phyloP scores from a whole-genome alignment of 2,888 invertebrate genomes.

The Phengaris alcon region DNA sequence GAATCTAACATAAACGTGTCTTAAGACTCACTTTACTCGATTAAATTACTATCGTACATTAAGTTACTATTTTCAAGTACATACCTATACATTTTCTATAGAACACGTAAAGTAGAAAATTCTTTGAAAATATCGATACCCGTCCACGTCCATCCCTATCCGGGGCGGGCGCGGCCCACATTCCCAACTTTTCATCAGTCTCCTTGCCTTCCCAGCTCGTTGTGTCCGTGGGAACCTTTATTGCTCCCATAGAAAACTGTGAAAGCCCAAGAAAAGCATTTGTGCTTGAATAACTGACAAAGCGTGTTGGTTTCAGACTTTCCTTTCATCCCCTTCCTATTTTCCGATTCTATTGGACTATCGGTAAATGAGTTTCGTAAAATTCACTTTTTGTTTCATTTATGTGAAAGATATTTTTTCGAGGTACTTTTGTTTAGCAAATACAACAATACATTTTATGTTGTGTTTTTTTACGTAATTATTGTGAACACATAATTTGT shows the following conservation, averaged over 20 bases:
- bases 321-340: slow-evolving; percentile 62
- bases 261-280: slow-evolving; percentile 78
- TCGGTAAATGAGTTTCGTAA: slow-evolving; percentile 74
- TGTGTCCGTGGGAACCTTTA: slow-evolving; percentile 78
- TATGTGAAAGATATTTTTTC: slow-evolving; percentile 47
- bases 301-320: slow-evolving; percentile 57
- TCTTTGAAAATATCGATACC: slow-evolving; percentile 36
- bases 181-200: slow-evolving; percentile 76
- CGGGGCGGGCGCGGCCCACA: slow-evolving; percentile 71
- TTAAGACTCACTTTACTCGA: too few species aligned
- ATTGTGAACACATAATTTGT: too few species aligned
- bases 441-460: too few species aligned
- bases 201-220: slow-evolving; percentile 70
- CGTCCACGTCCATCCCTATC: slow-evolving; percentile 51
- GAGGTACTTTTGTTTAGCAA: background rate
- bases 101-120: slow-evolving; percentile 1
- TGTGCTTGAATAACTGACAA: slow-evolving; percentile 74
- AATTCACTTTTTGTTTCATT: slow-evolving; percentile 58
- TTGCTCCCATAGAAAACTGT: slow-evolving; percentile 76
- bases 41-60: too few species aligned
- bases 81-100: background rate
- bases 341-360: slow-evolving; percentile 63
- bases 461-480: too few species aligned
- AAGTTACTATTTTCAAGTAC: too few species aligned
- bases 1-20: too few species aligned